These are phyloP conservation scores for Enhydra lutris DNA, from an alignment of 2,113 vertebrate species.

Conservation along the genomic window DNA sequence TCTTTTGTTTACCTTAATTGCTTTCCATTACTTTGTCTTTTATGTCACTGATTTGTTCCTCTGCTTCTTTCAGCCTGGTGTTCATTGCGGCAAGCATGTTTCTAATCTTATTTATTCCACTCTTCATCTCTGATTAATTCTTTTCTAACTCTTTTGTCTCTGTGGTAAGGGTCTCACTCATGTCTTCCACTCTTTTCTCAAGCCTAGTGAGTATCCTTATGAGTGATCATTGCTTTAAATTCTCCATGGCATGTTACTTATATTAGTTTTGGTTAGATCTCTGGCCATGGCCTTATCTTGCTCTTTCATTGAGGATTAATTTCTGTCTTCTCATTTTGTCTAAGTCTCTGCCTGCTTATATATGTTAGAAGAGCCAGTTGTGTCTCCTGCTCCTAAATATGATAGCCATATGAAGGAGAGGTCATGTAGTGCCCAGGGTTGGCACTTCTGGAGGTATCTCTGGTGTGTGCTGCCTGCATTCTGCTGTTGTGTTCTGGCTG, in stretches of 20 bases:
- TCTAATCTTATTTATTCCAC: background rate
- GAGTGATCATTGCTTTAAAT: background rate
- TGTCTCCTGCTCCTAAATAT: background rate
- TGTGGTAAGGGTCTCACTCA: background rate
- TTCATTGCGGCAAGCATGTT: background rate
- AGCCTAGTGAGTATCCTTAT: background rate
- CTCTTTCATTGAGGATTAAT: background rate
- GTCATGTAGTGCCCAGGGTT: background rate
- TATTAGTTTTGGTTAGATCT: background rate
- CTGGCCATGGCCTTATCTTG: background rate
- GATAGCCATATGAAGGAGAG: background rate
- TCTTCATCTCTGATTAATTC: background rate
- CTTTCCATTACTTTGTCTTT: background rate
- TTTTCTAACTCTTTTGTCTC: background rate
- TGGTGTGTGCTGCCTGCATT: background rate
- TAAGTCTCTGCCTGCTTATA: background rate
- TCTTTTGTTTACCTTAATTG: background rate
- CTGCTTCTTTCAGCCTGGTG: background rate
- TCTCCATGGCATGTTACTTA: background rate
- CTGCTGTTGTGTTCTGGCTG: background rate
- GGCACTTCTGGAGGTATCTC: background rate
- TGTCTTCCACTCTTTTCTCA: background rate
- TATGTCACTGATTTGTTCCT: background rate
- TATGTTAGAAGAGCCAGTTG: background rate
- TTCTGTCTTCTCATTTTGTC: background rate